Percentiles rank a stretch among this genome's conserved stretches.
These are phyloP conservation scores for Periophthalmus modestus DNA, from an alignment of 2,113 vertebrate species.

Conservation along the genomic window DNA sequence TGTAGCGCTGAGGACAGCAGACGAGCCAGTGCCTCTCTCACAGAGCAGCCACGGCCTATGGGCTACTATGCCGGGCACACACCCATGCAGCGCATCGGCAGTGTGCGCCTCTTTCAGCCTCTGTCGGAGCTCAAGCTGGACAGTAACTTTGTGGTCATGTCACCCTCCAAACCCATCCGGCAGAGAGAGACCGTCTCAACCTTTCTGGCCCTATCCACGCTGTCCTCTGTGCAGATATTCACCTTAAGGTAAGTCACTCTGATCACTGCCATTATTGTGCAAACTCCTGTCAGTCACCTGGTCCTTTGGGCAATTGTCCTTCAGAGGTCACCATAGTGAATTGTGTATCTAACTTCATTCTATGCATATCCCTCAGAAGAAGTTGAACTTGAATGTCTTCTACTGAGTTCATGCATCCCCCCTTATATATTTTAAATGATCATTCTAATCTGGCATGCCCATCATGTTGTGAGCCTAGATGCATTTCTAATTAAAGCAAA, in stretches of 20 bases:
- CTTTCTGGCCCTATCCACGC: slow-evolving; percentile 82
- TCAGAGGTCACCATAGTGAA: neutral
- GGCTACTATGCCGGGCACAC: slow-evolving; percentile 76
- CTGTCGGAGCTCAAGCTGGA: slow-evolving; percentile 85
- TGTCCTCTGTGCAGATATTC: slow-evolving; percentile 87
- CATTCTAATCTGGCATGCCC: neutral
- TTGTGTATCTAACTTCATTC: neutral
- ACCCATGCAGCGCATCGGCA: slow-evolving; percentile 86
- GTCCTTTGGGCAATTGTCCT: neutral
- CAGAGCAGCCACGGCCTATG: slow-evolving; percentile 71
- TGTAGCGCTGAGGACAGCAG: slow-evolving; percentile 81
- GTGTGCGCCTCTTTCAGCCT: slow-evolving; percentile 81
- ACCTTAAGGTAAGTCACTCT: slow-evolving; percentile 83
- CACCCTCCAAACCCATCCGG: slow-evolving; percentile 86
- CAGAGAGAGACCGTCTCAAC: slow-evolving; percentile 86
- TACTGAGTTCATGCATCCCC: neutral
- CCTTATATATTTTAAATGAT: neutral
- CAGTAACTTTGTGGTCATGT: slow-evolving; percentile 83
- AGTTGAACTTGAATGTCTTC: neutral
- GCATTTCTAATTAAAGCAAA: neutral
- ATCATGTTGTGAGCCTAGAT: neutral
- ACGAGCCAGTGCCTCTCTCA: slow-evolving; percentile 79
- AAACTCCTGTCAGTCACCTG: neutral
- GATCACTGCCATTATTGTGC: neutral
- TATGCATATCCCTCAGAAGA: neutral